Conservation (phyloP, 2,797 vertebrate genomes). For the Syngnathus rostellatus region DNA sequence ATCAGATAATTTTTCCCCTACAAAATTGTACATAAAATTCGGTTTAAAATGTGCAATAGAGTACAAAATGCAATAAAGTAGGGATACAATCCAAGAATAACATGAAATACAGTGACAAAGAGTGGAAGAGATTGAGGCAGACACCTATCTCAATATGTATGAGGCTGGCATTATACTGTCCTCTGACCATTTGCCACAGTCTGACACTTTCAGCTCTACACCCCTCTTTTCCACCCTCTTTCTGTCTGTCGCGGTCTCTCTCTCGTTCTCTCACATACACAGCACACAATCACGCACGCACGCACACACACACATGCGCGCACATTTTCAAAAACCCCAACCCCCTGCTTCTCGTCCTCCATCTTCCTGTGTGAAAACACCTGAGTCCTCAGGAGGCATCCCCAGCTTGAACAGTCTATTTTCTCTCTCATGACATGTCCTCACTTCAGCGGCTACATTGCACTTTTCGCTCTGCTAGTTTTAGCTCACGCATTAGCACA, state of each 20-base stretch:
- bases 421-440: conserved; percentile 38
- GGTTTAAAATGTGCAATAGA: background rate
- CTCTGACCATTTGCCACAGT: background rate
- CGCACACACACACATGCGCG: background rate
- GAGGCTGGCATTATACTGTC: background rate
- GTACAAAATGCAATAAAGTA: background rate
- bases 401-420: conserved; percentile 20
- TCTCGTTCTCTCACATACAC: background rate
- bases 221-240: background rate
- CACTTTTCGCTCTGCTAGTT: conserved; percentile 36
- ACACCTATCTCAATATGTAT: background rate
- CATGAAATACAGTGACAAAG: background rate
- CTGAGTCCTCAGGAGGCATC: conserved; percentile 26
- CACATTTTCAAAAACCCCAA: background rate
- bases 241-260: background rate
- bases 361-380: conserved; percentile 12
- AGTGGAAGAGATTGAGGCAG: background rate
- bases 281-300: background rate
- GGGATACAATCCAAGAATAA: background rate
- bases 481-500: conserved; percentile 17
- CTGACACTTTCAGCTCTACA: background rate
- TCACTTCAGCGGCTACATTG: conserved; percentile 32
- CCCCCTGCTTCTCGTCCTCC: background rate
- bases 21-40: background rate
- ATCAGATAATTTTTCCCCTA: background rate